Conservation (phyloP, 1,140 invertebrate species). For the Camponotus vicinus region DNA sequence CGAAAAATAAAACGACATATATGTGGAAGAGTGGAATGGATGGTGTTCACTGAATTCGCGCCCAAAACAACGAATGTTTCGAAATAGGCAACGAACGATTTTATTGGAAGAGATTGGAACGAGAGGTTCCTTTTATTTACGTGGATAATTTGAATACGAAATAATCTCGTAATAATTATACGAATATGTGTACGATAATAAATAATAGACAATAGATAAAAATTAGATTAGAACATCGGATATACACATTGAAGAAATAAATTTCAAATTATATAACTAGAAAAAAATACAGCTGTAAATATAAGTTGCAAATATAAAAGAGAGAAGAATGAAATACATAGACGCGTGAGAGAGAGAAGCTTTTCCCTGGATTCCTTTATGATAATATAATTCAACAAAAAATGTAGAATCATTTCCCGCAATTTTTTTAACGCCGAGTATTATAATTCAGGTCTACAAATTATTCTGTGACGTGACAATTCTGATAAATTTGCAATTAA, state of each 20-base stretch:
- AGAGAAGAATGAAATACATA: too few relatives aligned
- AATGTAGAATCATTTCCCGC: too few relatives aligned
- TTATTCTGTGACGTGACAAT: too few relatives aligned
- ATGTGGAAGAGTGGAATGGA: background rate
- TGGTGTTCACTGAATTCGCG: background rate
- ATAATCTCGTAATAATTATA: too few relatives aligned
- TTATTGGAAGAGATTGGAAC: background rate
- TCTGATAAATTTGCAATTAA: too few relatives aligned
- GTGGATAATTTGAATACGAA: background rate
- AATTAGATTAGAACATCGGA: background rate
- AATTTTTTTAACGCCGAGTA: too few relatives aligned
- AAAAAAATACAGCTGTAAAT: background rate
- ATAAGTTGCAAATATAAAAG: too few relatives aligned
- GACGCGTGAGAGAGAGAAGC: too few relatives aligned
- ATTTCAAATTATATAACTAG: background rate
- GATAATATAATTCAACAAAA: too few relatives aligned
- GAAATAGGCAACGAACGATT: background rate
- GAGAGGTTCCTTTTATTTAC: background rate
- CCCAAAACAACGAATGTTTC: background rate
- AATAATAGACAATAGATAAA: background rate
- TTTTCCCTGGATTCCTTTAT: too few relatives aligned
- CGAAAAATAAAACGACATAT: slow-evolving; percentile 3
- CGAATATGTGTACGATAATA: background rate
- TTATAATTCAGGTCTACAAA: too few relatives aligned
- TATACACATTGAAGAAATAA: background rate